Conservation (phyloP, 2,888 invertebrate genomes). For the Rhaphigaster nebulosa region DNA sequence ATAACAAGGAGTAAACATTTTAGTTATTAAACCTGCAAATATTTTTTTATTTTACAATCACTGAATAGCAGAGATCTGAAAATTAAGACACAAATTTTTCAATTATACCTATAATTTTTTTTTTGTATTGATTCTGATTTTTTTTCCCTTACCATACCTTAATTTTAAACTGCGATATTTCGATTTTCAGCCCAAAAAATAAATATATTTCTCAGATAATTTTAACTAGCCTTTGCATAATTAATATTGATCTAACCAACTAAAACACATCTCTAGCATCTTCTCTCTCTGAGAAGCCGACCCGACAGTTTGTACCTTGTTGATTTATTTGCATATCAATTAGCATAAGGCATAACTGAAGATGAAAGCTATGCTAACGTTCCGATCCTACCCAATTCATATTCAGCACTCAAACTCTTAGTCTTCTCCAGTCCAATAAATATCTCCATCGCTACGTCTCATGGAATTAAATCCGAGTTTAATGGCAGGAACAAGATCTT, state of each 20-base stretch:
- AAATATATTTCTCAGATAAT: neutral
- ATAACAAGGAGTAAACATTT: too few species aligned
- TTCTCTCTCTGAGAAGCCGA: neutral
- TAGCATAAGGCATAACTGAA: constrained; percentile 11
- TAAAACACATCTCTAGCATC: neutral
- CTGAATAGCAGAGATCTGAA: too few species aligned
- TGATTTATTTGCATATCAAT: constrained; percentile 6
- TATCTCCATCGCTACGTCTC: neutral
- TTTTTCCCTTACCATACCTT: too few species aligned
- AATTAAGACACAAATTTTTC: too few species aligned
- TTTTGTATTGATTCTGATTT: too few species aligned
- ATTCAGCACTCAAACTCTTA: constrained; percentile 7
- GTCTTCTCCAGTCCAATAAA: neutral
- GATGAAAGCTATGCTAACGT: neutral
- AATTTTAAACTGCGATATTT: too few species aligned
- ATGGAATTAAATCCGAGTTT: neutral
- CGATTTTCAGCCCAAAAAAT: too few species aligned
- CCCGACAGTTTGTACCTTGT: neutral
- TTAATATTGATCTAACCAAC: neutral
- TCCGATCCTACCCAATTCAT: neutral
- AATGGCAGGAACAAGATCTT: neutral
- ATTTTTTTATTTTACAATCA: too few species aligned
- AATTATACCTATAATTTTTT: too few species aligned
- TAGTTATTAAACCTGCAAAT: too few species aligned
- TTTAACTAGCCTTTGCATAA: neutral